A percentile compares a stretch with the other conserved stretches of the same genome.
These are phyloP conservation scores for Alaudala cheleensis DNA, from an alignment of 2,113 vertebrate genomes.

Conservation along the genomic window DNA sequence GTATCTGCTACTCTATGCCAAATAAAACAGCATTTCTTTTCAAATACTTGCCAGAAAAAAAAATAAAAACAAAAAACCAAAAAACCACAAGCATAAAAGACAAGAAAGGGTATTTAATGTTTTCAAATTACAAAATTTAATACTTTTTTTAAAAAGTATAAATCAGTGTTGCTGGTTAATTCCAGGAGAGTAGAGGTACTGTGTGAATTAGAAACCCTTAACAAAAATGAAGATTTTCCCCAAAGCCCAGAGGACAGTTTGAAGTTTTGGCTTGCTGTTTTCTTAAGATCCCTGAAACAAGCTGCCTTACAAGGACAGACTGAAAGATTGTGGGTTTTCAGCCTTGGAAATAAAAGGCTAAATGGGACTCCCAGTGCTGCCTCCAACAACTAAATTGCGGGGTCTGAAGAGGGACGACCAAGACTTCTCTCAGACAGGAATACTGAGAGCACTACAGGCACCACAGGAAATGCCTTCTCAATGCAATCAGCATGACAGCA, in stretches of 20 bases:
- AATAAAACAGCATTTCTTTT: background rate
- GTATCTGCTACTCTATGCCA: background rate
- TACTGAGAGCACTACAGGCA: background rate
- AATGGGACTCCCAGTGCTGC: background rate
- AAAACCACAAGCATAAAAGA: background rate
- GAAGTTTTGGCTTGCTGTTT: background rate
- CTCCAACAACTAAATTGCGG: background rate
- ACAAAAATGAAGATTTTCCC: background rate
- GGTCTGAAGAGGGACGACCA: background rate
- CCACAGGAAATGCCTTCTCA: background rate
- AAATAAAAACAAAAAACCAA: too few species aligned
- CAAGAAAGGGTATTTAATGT: background rate
- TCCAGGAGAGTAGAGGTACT: rapidly evolving
- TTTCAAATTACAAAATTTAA: background rate
- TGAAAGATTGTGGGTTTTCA: background rate
- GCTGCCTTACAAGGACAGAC: background rate
- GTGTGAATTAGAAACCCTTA: background rate
- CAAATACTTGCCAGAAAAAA: background rate
- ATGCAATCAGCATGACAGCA: background rate
- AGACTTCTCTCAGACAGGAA: background rate
- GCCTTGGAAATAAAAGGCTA: background rate
- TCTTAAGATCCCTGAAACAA: background rate
- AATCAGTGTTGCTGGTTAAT: background rate
- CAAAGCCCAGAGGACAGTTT: background rate
- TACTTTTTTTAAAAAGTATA: rapidly evolving